A percentile compares a stretch with the other conserved stretches of the same genome.
phyloP scores from a whole-genome alignment of 2,888 invertebrate genomes.

The Boloria selene region DNA sequence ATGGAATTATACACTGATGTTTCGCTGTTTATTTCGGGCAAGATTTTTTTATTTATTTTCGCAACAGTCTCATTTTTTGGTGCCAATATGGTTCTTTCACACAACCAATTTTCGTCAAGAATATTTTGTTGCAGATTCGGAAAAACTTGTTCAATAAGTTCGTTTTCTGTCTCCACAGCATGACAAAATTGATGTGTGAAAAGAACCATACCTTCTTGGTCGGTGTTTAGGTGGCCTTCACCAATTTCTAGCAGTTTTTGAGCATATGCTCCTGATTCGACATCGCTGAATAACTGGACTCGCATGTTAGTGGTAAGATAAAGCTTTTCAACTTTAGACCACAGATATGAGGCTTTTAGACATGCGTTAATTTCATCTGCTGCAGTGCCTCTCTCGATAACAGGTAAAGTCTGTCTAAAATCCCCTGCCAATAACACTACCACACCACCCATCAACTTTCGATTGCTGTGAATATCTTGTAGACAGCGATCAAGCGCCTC shows the following conservation, averaged over 20 bases:
- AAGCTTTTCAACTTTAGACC: neutral
- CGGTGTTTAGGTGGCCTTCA: neutral
- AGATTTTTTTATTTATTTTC: slow-evolving; percentile 37
- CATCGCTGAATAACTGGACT: neutral
- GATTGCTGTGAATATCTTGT: neutral
- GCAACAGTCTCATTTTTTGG: slow-evolving; percentile 24
- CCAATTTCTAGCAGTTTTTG: neutral
- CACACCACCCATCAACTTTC: no score
- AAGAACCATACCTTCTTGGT: neutral
- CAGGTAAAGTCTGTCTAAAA: no score
- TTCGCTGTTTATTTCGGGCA: slow-evolving; percentile 31
- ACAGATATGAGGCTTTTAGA: neutral
- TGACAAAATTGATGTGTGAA: neutral
- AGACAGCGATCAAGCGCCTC: no score
- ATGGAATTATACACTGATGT: slow-evolving; percentile 21
- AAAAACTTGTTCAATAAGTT: neutral
- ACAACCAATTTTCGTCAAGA: slow-evolving; percentile 34
- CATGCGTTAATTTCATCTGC: slow-evolving; percentile 6
- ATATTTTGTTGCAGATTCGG: neutral
- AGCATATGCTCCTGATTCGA: neutral
- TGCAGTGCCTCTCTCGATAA: neutral
- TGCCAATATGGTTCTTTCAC: slow-evolving; percentile 39
- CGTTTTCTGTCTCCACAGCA: neutral
- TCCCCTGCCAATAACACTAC: no score
- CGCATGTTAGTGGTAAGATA: neutral